Evolutionary conservation across 2,797 vertebrate species (phyloP).

Genomic region (Anableps anableps): DNA sequence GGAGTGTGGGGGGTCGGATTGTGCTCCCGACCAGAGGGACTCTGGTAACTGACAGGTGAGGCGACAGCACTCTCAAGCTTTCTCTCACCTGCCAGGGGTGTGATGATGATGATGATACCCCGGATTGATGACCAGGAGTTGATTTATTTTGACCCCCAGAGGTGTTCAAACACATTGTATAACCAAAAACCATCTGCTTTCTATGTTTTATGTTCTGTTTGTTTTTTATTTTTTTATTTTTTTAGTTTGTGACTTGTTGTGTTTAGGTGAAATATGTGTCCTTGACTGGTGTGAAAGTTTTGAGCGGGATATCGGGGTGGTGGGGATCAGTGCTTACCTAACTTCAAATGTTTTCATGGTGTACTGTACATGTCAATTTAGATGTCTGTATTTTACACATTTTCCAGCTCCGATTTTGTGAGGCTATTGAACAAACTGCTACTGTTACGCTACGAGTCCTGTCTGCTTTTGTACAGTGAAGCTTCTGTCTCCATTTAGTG

Average conservation of each 20-base stretch:
- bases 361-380: conserved; percentile 80
- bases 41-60: conserved; percentile 86
- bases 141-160: conserved; percentile 64
- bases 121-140: conserved; percentile 63
- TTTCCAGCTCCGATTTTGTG: conserved; percentile 79
- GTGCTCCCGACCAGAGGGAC: conserved; percentile 88
- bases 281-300: conserved; percentile 78
- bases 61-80: conserved; percentile 37
- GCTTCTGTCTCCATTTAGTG: conserved; percentile 82
- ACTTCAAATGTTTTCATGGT: conserved; percentile 80
- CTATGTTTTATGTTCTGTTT: conserved; percentile 57
- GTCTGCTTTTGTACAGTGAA: conserved; percentile 83
- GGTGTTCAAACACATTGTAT: conserved; percentile 76
- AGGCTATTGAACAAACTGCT: conserved; percentile 81
- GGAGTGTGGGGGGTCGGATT: conserved; percentile 89
- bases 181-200: conserved; percentile 83
- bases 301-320: neutral
- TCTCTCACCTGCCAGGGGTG: conserved; percentile 73
- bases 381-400: conserved; percentile 83
- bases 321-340: conserved; percentile 68
- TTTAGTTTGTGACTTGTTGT: conserved; percentile 78
- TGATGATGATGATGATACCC: conserved; percentile 75
- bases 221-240: conserved; percentile 45
- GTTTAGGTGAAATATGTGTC: conserved; percentile 78
- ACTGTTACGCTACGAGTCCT: conserved; percentile 86